A percentile compares a stretch with the other conserved stretches of the same genome.
phyloP scores from a whole-genome alignment of 35 echinoderm and acorn worm species.

The Eucidaris tribuloides region DNA sequence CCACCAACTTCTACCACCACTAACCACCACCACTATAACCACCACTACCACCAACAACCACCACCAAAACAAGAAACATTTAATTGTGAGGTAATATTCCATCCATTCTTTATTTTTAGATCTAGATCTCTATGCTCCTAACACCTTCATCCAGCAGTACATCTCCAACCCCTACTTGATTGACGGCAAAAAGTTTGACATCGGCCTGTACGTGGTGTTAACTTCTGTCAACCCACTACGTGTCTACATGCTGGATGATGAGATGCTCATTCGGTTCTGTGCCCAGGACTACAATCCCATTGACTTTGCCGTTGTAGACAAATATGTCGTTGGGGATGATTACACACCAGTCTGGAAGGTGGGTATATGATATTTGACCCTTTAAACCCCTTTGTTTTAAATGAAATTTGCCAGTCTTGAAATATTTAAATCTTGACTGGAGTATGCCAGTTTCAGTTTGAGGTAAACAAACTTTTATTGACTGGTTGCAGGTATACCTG shows the following conservation, averaged over 20 bases:
- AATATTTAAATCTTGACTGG: no score
- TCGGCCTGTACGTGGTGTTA: conserved; percentile 66
- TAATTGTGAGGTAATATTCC: no score
- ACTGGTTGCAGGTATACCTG: no score
- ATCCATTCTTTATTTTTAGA: conserved; percentile 45
- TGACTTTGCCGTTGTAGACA: conserved; percentile 79
- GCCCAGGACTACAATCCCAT: conserved; percentile 63
- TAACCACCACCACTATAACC: no score
- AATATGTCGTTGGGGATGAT: conserved; percentile 88
- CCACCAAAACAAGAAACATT: no score
- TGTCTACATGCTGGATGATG: conserved; percentile 71
- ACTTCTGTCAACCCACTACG: conserved; percentile 86
- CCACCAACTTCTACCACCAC: no score
- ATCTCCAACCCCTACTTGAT: conserved; percentile 75
- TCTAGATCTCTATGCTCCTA: conserved; percentile 49
- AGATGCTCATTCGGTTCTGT: conserved; percentile 86
- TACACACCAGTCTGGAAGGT: conserved; percentile 97
- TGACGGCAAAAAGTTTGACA: conserved; percentile 91
- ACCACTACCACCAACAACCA: no score
- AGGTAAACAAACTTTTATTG: no score
- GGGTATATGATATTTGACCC: no score
- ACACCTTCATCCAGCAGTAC: conserved; percentile 89
- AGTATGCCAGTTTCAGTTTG: no score
- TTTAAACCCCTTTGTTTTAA: no score
- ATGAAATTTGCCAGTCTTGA: no score